phyloP scores from a whole-genome alignment of 2,888 invertebrate genomes.

The Hipparchia semele region DNA sequence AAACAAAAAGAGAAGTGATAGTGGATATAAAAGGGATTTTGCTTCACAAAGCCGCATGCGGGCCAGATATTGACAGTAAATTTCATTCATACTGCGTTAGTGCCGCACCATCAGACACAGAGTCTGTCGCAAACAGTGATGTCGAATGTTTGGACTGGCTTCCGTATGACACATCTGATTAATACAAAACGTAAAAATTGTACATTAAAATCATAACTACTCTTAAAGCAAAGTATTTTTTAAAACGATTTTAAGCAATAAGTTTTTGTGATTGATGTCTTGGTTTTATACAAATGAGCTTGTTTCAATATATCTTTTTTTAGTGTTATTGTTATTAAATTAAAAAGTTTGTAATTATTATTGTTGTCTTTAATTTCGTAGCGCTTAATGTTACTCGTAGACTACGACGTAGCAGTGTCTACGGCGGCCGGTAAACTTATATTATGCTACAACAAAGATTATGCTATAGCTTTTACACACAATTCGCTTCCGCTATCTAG shows the following conservation, averaged over 20 bases:
- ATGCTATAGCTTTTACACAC: too few relatives aligned
- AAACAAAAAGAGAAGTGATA: slow-evolving; percentile 71
- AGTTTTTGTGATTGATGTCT: too few relatives aligned
- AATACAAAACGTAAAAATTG: neutral
- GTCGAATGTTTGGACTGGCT: slow-evolving; percentile 8
- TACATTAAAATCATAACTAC: neutral
- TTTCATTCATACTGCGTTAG: slow-evolving; percentile 83
- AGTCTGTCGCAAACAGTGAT: slow-evolving; percentile 52
- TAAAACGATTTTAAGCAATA: neutral
- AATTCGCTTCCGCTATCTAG: too few relatives aligned
- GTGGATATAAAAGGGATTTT: slow-evolving; percentile 77
- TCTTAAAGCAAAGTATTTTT: neutral
- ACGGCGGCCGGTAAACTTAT: too few relatives aligned
- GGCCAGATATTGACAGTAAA: slow-evolving; percentile 84
- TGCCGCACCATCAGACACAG: slow-evolving; percentile 81
- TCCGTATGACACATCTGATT: neutral
- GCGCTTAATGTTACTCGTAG: too few relatives aligned
- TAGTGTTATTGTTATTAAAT: too few relatives aligned
- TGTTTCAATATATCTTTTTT: too few relatives aligned
- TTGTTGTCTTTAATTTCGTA: too few relatives aligned
- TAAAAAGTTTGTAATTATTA: too few relatives aligned
- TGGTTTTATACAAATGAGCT: too few relatives aligned
- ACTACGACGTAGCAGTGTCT: too few relatives aligned
- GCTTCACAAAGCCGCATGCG: slow-evolving; percentile 82
- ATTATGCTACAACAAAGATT: too few relatives aligned